These are phyloP conservation scores for Oncorhynchus mykiss DNA, from an alignment of 2,113 vertebrate species.

Conservation along the genomic window DNA sequence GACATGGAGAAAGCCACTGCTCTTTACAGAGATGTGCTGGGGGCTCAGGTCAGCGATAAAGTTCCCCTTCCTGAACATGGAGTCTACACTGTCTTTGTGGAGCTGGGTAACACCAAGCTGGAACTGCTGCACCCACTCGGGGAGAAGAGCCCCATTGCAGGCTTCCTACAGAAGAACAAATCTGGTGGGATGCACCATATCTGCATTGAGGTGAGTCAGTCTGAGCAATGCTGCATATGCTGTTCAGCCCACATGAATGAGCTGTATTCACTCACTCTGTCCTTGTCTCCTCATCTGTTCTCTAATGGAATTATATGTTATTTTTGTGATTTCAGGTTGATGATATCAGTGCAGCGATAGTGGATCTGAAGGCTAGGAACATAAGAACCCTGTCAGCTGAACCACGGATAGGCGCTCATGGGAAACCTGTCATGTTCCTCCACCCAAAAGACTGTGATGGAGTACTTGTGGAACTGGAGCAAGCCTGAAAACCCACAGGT, in stretches of 20 bases:
- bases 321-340: conserved; percentile 79
- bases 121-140: conserved; percentile 94
- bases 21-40: conserved; percentile 85
- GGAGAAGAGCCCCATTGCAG: conserved; percentile 86
- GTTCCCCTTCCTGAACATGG: conserved; percentile 89
- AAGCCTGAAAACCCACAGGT: conserved; percentile 73
- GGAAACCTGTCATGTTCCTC: conserved; percentile 95
- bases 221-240: not conserved
- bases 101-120: conserved; percentile 92
- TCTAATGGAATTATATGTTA: not conserved
- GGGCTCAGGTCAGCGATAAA: conserved; percentile 82
- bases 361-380: conserved; percentile 83
- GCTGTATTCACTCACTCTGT: not conserved
- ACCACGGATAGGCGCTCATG: conserved; percentile 88
- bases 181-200: conserved; percentile 95
- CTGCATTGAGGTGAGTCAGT: conserved; percentile 89
- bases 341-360: conserved; percentile 82
- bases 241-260: not conserved
- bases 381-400: conserved; percentile 85
- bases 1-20: conserved; percentile 84
- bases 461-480: conserved; percentile 94
- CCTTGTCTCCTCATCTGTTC: not conserved
- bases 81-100: conserved; percentile 63
- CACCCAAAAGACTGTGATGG: conserved; percentile 97
- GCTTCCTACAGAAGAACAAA: conserved; percentile 92